A percentile compares a stretch with the other conserved stretches of the same genome.
phyloP scores from a whole-genome alignment of 2,888 invertebrate species.

The Mechanitis mazaeus region DNA sequence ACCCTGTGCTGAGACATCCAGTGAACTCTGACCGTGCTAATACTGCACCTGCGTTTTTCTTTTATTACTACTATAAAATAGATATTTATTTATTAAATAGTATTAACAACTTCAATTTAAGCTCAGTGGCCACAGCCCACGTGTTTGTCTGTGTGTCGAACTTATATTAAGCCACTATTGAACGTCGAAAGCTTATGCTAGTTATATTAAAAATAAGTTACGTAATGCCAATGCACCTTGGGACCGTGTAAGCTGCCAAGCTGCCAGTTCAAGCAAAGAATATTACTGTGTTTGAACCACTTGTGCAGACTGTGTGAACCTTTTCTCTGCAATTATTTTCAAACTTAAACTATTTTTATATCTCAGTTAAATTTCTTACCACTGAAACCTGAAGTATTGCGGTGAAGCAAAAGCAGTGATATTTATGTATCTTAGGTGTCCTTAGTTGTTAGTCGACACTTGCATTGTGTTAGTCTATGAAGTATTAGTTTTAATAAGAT shows the following conservation, averaged over 20 bases:
- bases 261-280: not conserved
- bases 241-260: constrained; percentile 1
- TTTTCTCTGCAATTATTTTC: not conserved
- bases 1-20: too few relatives aligned
- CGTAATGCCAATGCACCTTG: not conserved
- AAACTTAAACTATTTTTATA: too few relatives aligned
- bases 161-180: not conserved
- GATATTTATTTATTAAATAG: not conserved
- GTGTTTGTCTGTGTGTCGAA: not conserved
- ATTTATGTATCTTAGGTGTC: too few relatives aligned
- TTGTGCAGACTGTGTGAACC: not conserved
- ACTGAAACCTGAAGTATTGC: too few relatives aligned
- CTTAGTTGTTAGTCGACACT: too few relatives aligned
- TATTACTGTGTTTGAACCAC: not conserved
- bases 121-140: not conserved
- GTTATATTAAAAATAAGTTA: not conserved
- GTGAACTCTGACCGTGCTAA: too few relatives aligned
- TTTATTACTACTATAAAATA: too few relatives aligned
- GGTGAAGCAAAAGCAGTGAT: too few relatives aligned
- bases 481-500: too few relatives aligned
- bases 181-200: not conserved
- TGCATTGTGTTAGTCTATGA: too few relatives aligned
- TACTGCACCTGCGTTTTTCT: too few relatives aligned
- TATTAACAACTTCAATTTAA: not conserved
- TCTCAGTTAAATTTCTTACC: too few relatives aligned